phyloP scores from a whole-genome alignment of 2,797 vertebrate species.

The Melanotaenia nigrans region DNA sequence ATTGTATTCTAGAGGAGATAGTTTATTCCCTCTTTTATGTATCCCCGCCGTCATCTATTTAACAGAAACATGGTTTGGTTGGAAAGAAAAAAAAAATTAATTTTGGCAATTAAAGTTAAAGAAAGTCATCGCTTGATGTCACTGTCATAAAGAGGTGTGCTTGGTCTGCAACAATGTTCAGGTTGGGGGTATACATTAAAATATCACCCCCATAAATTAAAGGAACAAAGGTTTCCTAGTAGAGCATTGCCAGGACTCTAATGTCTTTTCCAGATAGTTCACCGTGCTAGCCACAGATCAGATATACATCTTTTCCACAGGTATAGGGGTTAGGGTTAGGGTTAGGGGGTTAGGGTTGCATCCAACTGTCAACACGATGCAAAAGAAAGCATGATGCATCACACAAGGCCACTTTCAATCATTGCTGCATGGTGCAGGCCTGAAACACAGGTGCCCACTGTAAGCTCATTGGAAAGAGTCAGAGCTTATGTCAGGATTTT shows the following conservation, averaged over 20 bases:
- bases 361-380: neutral
- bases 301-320: neutral
- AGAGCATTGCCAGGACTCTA: neutral
- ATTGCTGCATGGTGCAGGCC: neutral
- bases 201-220: neutral
- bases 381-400: neutral
- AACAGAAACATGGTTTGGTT: constrained; percentile 34
- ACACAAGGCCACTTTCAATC: neutral
- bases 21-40: constrained; percentile 32
- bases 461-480: neutral
- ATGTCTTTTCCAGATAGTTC: no score
- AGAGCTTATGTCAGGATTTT: neutral
- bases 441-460: neutral
- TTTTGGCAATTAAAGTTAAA: neutral
- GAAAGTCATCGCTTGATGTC: neutral
- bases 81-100: neutral
- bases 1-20: constrained; percentile 33
- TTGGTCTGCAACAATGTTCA: neutral
- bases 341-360: neutral
- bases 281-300: no score
- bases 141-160: neutral
- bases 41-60: constrained; percentile 31
- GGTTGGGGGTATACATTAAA: neutral
- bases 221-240: neutral
- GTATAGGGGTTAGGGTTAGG: no score